Evolutionary conservation across 2,888 invertebrate genomes (phyloP), one percentile per base, ranked within the genome.

Genomic region (Actias luna): DNA sequence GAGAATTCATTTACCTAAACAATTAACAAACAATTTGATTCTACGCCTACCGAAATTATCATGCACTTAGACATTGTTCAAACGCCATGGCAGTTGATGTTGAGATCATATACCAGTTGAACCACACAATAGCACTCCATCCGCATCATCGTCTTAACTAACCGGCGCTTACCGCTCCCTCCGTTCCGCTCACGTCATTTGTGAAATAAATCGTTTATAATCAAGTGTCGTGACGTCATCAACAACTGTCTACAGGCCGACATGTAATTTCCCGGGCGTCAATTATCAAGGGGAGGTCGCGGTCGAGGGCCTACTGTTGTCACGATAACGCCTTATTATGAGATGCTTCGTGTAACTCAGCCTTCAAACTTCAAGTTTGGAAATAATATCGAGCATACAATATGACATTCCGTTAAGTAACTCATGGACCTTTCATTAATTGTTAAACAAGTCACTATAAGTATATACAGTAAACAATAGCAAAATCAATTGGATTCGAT

Each of bases 231-330:
- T 90, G 87, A 92, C 87, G 91, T 89, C 92, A 90, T 92, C 92
- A 89, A 87, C 91, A 91, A 92, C 89, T 92, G 91, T 92, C 92
- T 89, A 80, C 79, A 78, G 80, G 78, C 78, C 85, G 92, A 91
- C 92, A 82, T 90, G 91, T 91, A 92, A 92, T 92, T 92, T 92
- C 92, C 91, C 88, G 82, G 77, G 85, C 85, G 90, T 91, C 92
- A 92, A 92, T 92, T 92, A 90, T 91, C 83, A 88, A 82, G 82
- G 79, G 80, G 79, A 76, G 76, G 73, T 50, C 84, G 85, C 85
- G 85, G 86, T 85, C 83, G 85, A 85, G 84, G 72, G 81, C 82
- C 82, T 82, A 79, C 84, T 84, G 84, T 79, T 83, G 80, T 84
- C 84, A 79, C 81, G 85, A 87, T 89, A 87, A 83, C 81, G 83